These are phyloP conservation scores for Illadopsis cleaveri DNA, from an alignment of 2,113 vertebrate genomes.

Conservation along the genomic window DNA sequence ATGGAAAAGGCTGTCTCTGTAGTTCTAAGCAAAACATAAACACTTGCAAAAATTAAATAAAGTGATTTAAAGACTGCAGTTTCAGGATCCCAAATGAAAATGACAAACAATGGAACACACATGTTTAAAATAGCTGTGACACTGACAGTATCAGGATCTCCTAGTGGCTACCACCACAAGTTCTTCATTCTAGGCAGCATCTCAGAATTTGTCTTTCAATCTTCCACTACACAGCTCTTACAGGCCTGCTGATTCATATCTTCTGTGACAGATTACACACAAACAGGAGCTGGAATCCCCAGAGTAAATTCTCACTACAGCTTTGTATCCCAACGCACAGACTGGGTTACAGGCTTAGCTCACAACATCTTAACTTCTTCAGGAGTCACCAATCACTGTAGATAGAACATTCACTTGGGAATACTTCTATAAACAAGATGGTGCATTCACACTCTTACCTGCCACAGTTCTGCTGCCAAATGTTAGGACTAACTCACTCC, in stretches of 20 bases:
- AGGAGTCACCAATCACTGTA: background rate
- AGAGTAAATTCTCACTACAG: background rate
- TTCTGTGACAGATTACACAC: background rate
- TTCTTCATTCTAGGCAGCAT: background rate
- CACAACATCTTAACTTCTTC: background rate
- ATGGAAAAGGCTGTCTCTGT: background rate
- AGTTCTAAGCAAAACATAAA: background rate
- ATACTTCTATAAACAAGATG: background rate
- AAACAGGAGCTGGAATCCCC: background rate
- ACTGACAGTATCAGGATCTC: rapidly evolving
- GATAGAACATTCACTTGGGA: background rate
- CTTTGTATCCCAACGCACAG: background rate
- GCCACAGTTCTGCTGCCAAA: background rate
- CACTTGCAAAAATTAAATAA: background rate
- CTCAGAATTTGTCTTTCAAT: background rate
- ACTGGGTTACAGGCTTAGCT: background rate
- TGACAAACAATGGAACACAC: background rate
- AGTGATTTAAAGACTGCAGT: background rate
- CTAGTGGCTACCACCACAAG: background rate
- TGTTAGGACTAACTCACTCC: background rate
- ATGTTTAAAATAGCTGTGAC: background rate
- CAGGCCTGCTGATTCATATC: background rate
- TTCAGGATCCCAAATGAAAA: background rate
- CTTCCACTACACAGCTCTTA: background rate
- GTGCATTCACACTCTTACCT: background rate